Percentiles rank a stretch among this genome's conserved stretches.
phyloP scores from a whole-genome alignment of 2,888 invertebrate genomes.

The Elysia crispata region DNA sequence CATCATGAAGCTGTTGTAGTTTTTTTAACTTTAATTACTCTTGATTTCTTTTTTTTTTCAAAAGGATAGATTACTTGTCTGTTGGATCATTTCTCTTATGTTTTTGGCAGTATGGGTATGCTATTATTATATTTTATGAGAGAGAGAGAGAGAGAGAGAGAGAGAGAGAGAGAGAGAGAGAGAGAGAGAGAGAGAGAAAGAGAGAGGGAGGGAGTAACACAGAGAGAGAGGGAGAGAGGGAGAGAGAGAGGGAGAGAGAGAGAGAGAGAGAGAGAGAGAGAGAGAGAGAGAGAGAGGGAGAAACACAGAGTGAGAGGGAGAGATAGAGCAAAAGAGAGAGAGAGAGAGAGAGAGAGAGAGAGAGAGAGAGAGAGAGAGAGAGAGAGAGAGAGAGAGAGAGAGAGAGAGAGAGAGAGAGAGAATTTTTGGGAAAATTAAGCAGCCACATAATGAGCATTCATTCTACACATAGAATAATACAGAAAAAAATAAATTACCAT shows the following conservation, averaged over 20 bases:
- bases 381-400: constrained; percentile 34
- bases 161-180: not conserved
- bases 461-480: too few relatives aligned
- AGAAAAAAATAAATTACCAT: constrained; percentile 62
- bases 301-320: constrained; percentile 1
- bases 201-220: not conserved
- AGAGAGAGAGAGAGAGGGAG: constrained; percentile 26
- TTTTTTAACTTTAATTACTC: too few relatives aligned
- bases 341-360: constrained; percentile 17
- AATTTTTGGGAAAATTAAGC: not conserved
- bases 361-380: constrained; percentile 19
- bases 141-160: not conserved
- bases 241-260: constrained; percentile 15
- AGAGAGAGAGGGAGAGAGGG: constrained; percentile 15
- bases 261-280: constrained; percentile 15
- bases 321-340: constrained; percentile 19
- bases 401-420: constrained; percentile 22
- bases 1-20: too few relatives aligned
- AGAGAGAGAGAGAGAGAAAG: not conserved
- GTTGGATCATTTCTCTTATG: too few relatives aligned
- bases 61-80: too few relatives aligned
- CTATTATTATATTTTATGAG: too few relatives aligned
- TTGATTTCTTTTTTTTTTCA: too few relatives aligned
- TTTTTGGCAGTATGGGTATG: too few relatives aligned
- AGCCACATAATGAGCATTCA: not conserved